Percentiles rank a stretch among this genome's conserved stretches.
Conservation (phyloP, 2,888 invertebrate genomes). For the Branchinecta sandiegonensis region DNA sequence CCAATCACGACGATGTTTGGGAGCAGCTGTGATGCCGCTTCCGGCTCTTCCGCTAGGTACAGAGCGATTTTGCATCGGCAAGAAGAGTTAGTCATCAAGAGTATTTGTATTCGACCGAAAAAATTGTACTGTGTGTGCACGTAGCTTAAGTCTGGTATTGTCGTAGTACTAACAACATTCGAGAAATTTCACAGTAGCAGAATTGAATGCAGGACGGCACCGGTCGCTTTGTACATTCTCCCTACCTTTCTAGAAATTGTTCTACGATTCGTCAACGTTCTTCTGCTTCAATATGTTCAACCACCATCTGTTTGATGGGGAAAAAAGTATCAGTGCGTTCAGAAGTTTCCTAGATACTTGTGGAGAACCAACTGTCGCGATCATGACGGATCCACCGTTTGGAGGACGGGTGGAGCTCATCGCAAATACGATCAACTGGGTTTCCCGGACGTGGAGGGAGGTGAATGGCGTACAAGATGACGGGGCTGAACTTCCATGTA, state of each 20-base stretch:
- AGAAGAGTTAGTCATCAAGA: too few species aligned
- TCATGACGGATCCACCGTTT: conserved; percentile 79
- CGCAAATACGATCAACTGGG: conserved; percentile 45
- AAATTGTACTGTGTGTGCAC: too few species aligned
- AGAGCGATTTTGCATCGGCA: too few species aligned
- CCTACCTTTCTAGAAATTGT: conserved; percentile 33
- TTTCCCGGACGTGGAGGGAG: not conserved
- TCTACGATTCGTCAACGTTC: conserved; percentile 41
- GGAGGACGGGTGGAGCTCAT: conserved; percentile 74
- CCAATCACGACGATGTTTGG: too few species aligned
- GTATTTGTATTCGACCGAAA: too few species aligned
- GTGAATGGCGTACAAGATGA: not conserved
- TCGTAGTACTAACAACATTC: too few species aligned
- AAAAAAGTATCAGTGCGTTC: conserved; percentile 27
- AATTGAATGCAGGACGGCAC: too few species aligned
- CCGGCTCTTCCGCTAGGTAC: too few species aligned
- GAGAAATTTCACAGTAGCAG: too few species aligned
- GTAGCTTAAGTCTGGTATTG: too few species aligned
- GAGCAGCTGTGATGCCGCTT: too few species aligned
- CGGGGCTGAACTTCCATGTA: conserved; percentile 6
- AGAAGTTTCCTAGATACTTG: conserved; percentile 33
- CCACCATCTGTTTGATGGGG: conserved; percentile 56
- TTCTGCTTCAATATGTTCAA: conserved; percentile 84
- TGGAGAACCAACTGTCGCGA: conserved; percentile 38
- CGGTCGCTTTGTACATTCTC: too few species aligned